Conservation (phyloP, 2,888 invertebrate species). For the Pristionchus arcanus region DNA sequence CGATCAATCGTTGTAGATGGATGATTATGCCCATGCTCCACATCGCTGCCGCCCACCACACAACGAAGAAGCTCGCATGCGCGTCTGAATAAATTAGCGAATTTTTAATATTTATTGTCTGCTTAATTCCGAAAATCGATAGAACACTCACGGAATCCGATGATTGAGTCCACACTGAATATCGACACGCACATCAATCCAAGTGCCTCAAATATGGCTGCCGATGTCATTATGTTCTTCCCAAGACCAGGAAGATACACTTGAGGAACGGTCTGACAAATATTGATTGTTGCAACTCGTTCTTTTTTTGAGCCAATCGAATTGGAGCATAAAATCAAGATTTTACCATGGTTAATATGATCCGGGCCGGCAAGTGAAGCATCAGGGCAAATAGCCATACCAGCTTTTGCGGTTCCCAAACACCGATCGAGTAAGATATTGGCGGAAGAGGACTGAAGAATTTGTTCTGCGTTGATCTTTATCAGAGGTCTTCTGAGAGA, state of each 20-base stretch:
- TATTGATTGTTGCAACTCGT: neutral
- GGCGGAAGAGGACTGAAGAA: constrained; percentile 16
- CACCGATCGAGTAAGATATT: constrained; percentile 5
- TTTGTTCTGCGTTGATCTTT: neutral
- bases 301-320: too few species aligned
- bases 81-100: neutral
- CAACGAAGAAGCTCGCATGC: constrained; percentile 18
- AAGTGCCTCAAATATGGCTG: neutral
- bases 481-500: too few species aligned
- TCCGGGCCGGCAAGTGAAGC: neutral
- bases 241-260: constrained; percentile 5
- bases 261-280: constrained; percentile 8
- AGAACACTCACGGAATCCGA: neutral
- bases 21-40: neutral
- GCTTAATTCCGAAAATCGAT: neutral
- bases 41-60: constrained; percentile 25
- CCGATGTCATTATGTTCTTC: neutral
- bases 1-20: neutral
- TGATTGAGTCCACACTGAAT: constrained; percentile 18
- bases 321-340: neutral
- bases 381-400: constrained; percentile 12
- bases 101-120: neutral
- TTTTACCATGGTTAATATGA: neutral
- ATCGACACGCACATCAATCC: constrained; percentile 1
- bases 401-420: constrained; percentile 38